Evolutionary conservation across 2,113 vertebrate genomes (phyloP), one percentile per base, ranked within the genome.

Genomic region (Vombatus ursinus): DNA sequence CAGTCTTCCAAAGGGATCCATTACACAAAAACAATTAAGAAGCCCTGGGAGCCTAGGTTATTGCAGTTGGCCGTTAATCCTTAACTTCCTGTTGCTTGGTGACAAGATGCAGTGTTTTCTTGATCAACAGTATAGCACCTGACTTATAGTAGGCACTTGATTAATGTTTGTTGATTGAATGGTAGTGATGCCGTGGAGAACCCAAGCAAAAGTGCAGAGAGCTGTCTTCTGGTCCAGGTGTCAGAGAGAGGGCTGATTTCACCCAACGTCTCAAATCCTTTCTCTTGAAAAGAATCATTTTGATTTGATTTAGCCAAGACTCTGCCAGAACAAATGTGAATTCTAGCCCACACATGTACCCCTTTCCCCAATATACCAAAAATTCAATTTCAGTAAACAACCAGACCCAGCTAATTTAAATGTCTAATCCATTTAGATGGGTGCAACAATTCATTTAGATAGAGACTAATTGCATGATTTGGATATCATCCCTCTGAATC

Each of bases 341-440:
- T 90, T 90, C 90, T 90, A 50, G 22, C 90, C 47, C 97, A 97
- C 96, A 97, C 96, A 94, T 96, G 96, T 94, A 52, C 94, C 61
- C 90, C 68, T 92, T 94, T 95, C 94, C 96, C 96, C 95, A 96
- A 97, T 92, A 97, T 96, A 97, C 94, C 96, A 96, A 97, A 97
- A 96, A 96, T 94, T 50, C 52, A 91, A 77, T 96, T 98, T 96
- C 52, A 28, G 96, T 89, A 95, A 96, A 96, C 96, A 96, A 97
- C 93, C 97, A 97, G 97, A 95, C 95, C 91, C 92, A 91, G 68
- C 90, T 97, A 95, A 97, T 97, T 97, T 96, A 98, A 97, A 97
- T n/a, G 90, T 94, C 92, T 96, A 96, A 98, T 97, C 95, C 94
- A 96, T 96, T 96, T 98, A 97, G 96, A 97, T 0, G 93, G 94